Percentiles rank a stretch among this genome's conserved stretches.
Evolutionary conservation across 1,140 invertebrate species (phyloP).

Genomic region (Acromyrmex echinatior): DNA sequence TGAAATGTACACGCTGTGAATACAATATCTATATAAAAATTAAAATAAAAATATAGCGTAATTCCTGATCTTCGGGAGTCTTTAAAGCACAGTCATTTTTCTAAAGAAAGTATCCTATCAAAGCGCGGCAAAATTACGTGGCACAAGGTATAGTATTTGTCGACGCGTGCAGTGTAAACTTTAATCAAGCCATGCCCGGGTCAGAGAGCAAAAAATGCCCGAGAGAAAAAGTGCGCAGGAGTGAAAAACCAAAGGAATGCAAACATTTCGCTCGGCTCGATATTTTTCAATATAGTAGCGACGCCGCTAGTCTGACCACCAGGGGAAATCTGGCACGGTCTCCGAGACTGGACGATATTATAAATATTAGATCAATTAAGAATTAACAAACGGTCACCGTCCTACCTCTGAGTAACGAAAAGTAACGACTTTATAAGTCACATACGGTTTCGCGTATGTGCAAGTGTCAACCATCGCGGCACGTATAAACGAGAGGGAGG

Average conservation of each 20-base stretch:
- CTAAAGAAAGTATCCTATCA: slow-evolving; percentile 22
- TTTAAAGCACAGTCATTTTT: slow-evolving; percentile 1
- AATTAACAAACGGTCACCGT: slow-evolving; percentile 76
- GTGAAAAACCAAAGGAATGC: slow-evolving; percentile 68
- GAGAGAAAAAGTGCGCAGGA: slow-evolving; percentile 59
- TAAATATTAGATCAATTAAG: slow-evolving; percentile 84
- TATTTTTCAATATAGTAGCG: slow-evolving; percentile 82
- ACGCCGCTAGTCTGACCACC: slow-evolving; percentile 76
- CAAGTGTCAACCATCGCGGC: slow-evolving; percentile 75
- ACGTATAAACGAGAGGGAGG: slow-evolving; percentile 74
- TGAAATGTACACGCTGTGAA: background rate
- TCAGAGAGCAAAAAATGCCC: slow-evolving; percentile 67
- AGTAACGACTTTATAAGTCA: slow-evolving; percentile 81
- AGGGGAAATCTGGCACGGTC: slow-evolving; percentile 80
- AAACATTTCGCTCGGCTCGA: slow-evolving; percentile 77
- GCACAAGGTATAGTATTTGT: slow-evolving; percentile 69
- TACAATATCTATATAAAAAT: background rate
- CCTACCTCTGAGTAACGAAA: slow-evolving; percentile 58
- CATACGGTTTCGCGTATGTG: slow-evolving; percentile 47
- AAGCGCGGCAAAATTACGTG: slow-evolving; percentile 37
- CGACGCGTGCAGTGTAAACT: slow-evolving; percentile 70
- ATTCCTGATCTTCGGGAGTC: slow-evolving; percentile 3
- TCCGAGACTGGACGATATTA: slow-evolving; percentile 76
- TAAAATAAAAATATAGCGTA: background rate
- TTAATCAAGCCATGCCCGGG: slow-evolving; percentile 77